Evolutionary conservation across 2,888 invertebrate species (phyloP).

Genomic region (Crocallis elinguaria): DNA sequence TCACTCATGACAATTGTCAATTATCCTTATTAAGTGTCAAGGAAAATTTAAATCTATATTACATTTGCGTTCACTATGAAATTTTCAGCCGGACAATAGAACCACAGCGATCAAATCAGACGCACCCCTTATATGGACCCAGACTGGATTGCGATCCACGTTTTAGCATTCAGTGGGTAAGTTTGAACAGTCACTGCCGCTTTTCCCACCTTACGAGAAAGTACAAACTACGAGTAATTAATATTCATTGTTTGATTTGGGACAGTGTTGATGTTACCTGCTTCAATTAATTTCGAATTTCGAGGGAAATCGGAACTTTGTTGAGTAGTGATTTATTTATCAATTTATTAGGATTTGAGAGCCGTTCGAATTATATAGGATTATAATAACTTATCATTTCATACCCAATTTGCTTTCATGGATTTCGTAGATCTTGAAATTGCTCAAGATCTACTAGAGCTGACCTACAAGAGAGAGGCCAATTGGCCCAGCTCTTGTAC

Average conservation of each 20-base stretch:
- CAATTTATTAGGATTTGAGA: neutral
- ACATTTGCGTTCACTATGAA: no score
- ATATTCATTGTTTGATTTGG: slow-evolving; percentile 52
- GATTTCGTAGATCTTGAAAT: no score
- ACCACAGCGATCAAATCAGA: neutral
- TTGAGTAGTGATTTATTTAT: slow-evolving; percentile 3
- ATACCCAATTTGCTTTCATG: no score
- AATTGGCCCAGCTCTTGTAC: no score
- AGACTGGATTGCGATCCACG: slow-evolving; percentile 51
- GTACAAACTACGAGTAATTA: slow-evolving; percentile 49
- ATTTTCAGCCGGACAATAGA: no score
- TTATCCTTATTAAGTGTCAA: no score
- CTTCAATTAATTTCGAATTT: slow-evolving; percentile 38
- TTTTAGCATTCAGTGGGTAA: slow-evolving; percentile 58
- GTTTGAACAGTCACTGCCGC: slow-evolving; percentile 39
- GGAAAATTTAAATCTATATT: no score
- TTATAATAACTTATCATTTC: no score
- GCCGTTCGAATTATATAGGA: neutral
- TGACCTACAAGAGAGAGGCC: no score
- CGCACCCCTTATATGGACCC: neutral
- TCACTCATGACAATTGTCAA: no score
- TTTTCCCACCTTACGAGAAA: slow-evolving; percentile 41
- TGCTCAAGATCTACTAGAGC: no score
- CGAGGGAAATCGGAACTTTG: slow-evolving; percentile 24
- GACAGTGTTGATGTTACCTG: slow-evolving; percentile 41